A percentile compares a stretch with the other conserved stretches of the same genome.
Evolutionary conservation across 1,140 invertebrate genomes (phyloP).

Genomic region (Potamilus streckersoni): DNA sequence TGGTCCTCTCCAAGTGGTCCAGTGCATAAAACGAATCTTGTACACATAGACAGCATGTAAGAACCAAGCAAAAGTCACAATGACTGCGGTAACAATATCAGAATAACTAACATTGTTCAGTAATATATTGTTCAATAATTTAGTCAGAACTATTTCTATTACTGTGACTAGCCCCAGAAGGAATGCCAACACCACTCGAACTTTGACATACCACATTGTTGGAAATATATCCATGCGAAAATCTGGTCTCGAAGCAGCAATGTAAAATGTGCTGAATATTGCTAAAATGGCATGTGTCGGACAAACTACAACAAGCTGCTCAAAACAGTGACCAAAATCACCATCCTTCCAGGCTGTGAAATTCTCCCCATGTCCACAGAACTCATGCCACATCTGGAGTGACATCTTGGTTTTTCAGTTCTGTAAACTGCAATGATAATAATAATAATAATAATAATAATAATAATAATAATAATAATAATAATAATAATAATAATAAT

Average conservation of each 20-base stretch:
- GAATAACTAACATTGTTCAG: constrained; percentile 67
- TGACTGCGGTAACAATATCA: constrained; percentile 77
- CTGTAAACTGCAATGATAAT: too few relatives aligned
- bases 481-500: too few relatives aligned
- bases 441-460: too few relatives aligned
- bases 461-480: too few relatives aligned
- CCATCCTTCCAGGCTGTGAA: constrained; percentile 54
- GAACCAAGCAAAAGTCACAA: constrained; percentile 81
- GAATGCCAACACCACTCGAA: constrained; percentile 35
- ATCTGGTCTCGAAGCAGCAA: constrained; percentile 73
- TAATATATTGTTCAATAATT: constrained; percentile 70
- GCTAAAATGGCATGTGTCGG: constrained; percentile 75
- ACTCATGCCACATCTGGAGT: constrained; percentile 43
- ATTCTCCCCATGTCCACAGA: constrained; percentile 59
- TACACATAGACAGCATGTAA: constrained; percentile 82
- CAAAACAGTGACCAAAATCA: constrained; percentile 85
- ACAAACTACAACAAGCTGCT: constrained; percentile 77
- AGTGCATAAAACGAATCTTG: constrained; percentile 74
- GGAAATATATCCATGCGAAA: constrained; percentile 73
- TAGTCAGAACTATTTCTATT: constrained; percentile 75
- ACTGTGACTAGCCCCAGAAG: constrained; percentile 75
- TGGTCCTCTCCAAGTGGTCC: constrained; percentile 78
- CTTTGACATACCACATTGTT: constrained; percentile 46
- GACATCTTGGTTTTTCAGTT: constrained; percentile 6
- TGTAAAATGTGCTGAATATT: constrained; percentile 80